Percentiles rank a stretch among this genome's conserved stretches.
These are phyloP conservation scores for Dryobotodes eremita DNA, from an alignment of 2,888 invertebrate genomes.

Conservation along the genomic window DNA sequence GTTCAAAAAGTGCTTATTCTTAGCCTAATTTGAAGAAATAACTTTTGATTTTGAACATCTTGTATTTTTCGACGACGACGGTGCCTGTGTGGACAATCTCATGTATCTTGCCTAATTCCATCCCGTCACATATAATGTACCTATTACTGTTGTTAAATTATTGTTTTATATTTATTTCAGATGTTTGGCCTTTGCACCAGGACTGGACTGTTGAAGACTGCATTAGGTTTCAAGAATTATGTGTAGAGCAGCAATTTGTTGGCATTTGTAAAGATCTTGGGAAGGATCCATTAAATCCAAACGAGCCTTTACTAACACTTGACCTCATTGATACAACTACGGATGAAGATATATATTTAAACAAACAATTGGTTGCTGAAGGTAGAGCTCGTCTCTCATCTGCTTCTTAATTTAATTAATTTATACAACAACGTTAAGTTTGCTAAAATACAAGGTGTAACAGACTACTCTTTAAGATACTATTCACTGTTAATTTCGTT, in stretches of 20 bases:
- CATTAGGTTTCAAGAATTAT: constrained; percentile 93
- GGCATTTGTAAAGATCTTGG: constrained; percentile 92
- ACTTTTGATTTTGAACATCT: no score
- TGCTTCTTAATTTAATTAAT: constrained; percentile 63
- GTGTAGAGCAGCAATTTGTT: constrained; percentile 93
- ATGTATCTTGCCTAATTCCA: neutral
- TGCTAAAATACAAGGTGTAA: constrained; percentile 66
- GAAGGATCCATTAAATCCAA: constrained; percentile 91
- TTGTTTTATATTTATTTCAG: constrained; percentile 73
- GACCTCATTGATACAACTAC: constrained; percentile 93
- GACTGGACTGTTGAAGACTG: constrained; percentile 95
- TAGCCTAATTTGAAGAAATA: no score
- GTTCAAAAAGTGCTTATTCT: no score
- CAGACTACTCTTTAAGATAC: constrained; percentile 59
- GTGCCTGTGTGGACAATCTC: neutral
- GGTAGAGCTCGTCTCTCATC: constrained; percentile 89
- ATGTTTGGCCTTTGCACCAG: constrained; percentile 89
- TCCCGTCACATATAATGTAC: neutral
- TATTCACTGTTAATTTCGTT: constrained; percentile 41
- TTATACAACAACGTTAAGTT: constrained; percentile 54
- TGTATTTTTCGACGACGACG: neutral
- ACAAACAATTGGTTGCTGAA: constrained; percentile 92
- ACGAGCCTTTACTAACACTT: constrained; percentile 92
- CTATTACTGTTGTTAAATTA: neutral
- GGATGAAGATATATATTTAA: constrained; percentile 92